Evolutionary conservation across 1,140 invertebrate species (phyloP).

Genomic region (Apolygus lucorum): DNA sequence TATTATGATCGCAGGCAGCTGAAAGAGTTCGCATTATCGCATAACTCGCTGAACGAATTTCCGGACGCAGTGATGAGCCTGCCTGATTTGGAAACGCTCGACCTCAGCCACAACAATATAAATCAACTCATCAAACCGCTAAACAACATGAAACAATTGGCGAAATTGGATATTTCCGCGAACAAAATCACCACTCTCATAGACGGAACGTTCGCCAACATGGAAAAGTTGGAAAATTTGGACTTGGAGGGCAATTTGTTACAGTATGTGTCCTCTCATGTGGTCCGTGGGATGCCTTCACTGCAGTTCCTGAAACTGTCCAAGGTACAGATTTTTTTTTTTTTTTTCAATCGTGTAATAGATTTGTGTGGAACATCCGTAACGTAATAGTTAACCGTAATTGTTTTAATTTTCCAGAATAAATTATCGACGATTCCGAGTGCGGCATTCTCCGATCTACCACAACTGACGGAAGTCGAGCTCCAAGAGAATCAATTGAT

Average conservation of each 20-base stretch:
- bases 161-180: slow-evolving; percentile 56
- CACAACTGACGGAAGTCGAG: slow-evolving; percentile 60
- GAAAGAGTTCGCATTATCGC: slow-evolving; percentile 63
- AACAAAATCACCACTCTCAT: slow-evolving; percentile 65
- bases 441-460: slow-evolving; percentile 65
- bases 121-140: slow-evolving; percentile 55
- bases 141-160: slow-evolving; percentile 51
- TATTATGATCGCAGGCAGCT: too few relatives aligned
- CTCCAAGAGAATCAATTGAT: slow-evolving; percentile 63
- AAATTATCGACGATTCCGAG: slow-evolving; percentile 49
- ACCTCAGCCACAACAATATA: slow-evolving; percentile 60
- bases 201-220: slow-evolving; percentile 59
- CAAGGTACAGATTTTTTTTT: too few relatives aligned
- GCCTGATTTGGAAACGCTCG: slow-evolving; percentile 56
- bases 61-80: slow-evolving; percentile 59
- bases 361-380: too few relatives aligned
- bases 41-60: slow-evolving; percentile 64
- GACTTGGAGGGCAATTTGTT: slow-evolving; percentile 77
- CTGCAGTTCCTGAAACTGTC: slow-evolving; percentile 66
- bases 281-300: slow-evolving; percentile 45
- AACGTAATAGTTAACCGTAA: too few relatives aligned
- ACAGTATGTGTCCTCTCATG: slow-evolving; percentile 61
- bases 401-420: slow-evolving; percentile 29
- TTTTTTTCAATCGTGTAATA: too few relatives aligned
- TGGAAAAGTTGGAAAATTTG: slow-evolving; percentile 59